A percentile compares a stretch with the other conserved stretches of the same genome.
phyloP scores from a whole-genome alignment of 92 coral and sea anemone genomes.

The Scolanthus callimorphus region DNA sequence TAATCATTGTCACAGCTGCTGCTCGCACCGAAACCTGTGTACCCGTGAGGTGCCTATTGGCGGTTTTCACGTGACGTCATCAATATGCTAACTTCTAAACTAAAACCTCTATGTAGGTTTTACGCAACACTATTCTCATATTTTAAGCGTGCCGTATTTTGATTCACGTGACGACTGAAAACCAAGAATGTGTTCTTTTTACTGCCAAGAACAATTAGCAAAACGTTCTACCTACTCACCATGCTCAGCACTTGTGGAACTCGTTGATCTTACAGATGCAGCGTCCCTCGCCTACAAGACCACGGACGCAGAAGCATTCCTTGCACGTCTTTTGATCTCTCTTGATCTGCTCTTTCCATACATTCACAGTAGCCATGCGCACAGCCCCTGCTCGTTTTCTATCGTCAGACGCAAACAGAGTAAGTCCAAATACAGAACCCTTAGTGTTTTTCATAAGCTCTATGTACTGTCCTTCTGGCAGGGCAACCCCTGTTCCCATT shows the following conservation, averaged over 20 bases:
- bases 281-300: slow-evolving; percentile 71
- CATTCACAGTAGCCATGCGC: slow-evolving; percentile 37
- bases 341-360: slow-evolving; percentile 89
- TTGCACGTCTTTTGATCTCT: slow-evolving; percentile 82
- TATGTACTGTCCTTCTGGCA: slow-evolving; percentile 75
- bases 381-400: slow-evolving; percentile 25
- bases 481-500: slow-evolving; percentile 30
- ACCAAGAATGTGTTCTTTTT: no score
- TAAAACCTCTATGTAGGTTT: no score
- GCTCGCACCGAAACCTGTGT: no score
- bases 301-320: slow-evolving; percentile 88
- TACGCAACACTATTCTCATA: no score
- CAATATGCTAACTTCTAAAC: no score
- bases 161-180: no score
- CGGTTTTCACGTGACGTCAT: no score
- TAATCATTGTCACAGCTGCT: no score
- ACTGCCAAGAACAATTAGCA: background rate
- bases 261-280: slow-evolving; percentile 91
- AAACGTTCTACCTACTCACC: slow-evolving; percentile 30
- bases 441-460: slow-evolving; percentile 63
- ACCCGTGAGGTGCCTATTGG: no score
- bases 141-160: no score
- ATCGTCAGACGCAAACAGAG: slow-evolving; percentile 60
- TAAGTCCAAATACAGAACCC: slow-evolving; percentile 76
- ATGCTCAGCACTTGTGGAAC: slow-evolving; percentile 79